phyloP scores from a whole-genome alignment of 2,113 vertebrate species.

The Petrocephalus zakoni region DNA sequence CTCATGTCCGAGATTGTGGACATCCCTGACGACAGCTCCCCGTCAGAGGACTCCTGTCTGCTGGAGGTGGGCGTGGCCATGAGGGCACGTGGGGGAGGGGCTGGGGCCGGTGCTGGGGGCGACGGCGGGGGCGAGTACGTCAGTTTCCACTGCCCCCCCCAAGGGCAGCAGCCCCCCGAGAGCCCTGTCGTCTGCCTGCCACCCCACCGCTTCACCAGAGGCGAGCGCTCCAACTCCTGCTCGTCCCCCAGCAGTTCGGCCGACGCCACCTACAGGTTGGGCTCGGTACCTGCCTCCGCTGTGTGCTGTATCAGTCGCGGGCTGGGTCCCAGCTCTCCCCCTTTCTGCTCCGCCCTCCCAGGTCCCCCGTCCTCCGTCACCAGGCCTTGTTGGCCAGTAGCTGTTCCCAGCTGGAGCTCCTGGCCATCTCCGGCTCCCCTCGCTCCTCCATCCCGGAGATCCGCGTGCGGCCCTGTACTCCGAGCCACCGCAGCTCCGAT shows the following conservation, averaged over 20 bases:
- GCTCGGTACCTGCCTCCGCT: background rate
- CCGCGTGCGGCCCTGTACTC: conserved; percentile 55
- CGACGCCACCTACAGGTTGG: conserved; percentile 58
- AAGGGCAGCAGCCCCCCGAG: conserved; percentile 55
- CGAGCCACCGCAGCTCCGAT: conserved; percentile 35
- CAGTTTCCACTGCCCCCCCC: conserved; percentile 67
- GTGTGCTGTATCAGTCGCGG: background rate
- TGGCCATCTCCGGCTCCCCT: conserved; percentile 49
- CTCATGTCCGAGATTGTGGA: conserved; percentile 88
- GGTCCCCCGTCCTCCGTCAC: conserved; percentile 60
- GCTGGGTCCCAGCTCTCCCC: background rate
- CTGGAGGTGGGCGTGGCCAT: conserved; percentile 73
- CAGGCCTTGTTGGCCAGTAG: conserved; percentile 72
- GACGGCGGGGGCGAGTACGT: conserved; percentile 61
- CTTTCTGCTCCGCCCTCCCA: conserved; percentile 27
- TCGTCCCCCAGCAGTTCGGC: conserved; percentile 72
- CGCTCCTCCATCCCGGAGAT: conserved; percentile 70
- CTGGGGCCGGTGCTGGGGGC: conserved; percentile 41
- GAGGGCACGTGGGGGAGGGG: conserved; percentile 34
- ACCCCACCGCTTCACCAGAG: conserved; percentile 65
- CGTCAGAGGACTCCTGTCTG: conserved; percentile 89
- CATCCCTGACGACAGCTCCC: conserved; percentile 87
- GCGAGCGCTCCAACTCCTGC: conserved; percentile 87
- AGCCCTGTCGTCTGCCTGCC: conserved; percentile 58
- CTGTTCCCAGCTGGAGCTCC: conserved; percentile 79